Conservation (phyloP, 2,113 vertebrate species). For the Sylvia atricapilla region DNA sequence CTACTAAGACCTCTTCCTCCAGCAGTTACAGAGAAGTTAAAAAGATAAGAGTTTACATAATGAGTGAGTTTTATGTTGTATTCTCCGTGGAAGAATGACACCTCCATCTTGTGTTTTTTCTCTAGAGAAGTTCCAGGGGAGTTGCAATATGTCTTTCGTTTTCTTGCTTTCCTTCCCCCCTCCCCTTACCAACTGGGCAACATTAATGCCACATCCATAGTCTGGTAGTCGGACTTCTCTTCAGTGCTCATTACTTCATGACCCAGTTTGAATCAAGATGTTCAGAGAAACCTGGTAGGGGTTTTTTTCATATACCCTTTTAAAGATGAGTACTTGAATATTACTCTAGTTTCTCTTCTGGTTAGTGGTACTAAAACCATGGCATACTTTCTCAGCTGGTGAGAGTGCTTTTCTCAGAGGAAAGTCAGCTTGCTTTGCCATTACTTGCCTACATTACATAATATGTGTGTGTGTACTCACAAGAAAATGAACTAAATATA, state of each 20-base stretch:
- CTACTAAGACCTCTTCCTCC: not conserved
- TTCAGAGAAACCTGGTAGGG: not conserved
- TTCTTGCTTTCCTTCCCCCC: not conserved
- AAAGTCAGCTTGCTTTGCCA: not conserved
- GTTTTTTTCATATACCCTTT: not conserved
- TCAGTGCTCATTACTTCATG: not conserved
- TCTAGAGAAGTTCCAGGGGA: not conserved
- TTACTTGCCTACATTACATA: not conserved
- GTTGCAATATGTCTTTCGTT: not conserved
- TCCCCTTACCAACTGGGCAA: not conserved
- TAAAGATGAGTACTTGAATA: not conserved
- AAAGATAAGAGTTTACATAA: accelerated
- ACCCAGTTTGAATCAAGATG: not conserved
- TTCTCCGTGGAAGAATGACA: not conserved
- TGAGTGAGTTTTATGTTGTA: not conserved
- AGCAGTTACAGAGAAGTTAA: not conserved
- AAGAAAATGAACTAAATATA: not conserved
- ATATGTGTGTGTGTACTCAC: not conserved
- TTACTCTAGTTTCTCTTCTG: not conserved
- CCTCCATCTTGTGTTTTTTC: not conserved
- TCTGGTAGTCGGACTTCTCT: not conserved
- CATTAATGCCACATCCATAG: not conserved
- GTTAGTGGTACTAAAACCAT: not conserved
- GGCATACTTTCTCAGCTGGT: not conserved
- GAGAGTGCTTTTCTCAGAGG: not conserved